Conservation (phyloP, 1,140 invertebrate species). For the Apocrypta bakeri region DNA sequence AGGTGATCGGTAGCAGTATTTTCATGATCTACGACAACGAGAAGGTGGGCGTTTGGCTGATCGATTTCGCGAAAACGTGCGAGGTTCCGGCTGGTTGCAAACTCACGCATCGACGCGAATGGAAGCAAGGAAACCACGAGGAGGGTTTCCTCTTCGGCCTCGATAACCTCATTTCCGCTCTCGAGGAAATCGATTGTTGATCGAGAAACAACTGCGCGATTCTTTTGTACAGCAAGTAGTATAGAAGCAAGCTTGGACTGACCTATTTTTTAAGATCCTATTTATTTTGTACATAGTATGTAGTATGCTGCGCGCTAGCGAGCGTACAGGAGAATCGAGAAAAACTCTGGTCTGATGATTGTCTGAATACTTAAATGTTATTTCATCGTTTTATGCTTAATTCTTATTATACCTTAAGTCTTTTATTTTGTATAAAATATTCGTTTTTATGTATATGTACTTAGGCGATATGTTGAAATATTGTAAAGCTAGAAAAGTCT, state of each 20-base stretch:
- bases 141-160: constrained; percentile 94
- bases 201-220: background rate
- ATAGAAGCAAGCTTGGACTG: constrained; percentile 36
- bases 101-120: constrained; percentile 85
- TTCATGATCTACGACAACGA: constrained; percentile 94
- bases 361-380: constrained; percentile 23
- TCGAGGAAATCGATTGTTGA: constrained; percentile 59
- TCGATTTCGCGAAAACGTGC: constrained; percentile 96
- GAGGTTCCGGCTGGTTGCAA: constrained; percentile 81
- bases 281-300: constrained; percentile 47
- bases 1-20: constrained; percentile 93
- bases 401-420: background rate
- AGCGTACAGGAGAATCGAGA: background rate
- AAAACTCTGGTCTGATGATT: constrained; percentile 43
- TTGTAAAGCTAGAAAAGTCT: constrained; percentile 41
- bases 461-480: constrained; percentile 38
- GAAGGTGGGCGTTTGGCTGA: constrained; percentile 93
- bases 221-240: background rate
- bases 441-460: constrained; percentile 26
- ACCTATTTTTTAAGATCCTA: constrained; percentile 39
- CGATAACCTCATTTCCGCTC: constrained; percentile 84
- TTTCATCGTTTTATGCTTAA: constrained; percentile 20
- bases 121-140: constrained; percentile 94
- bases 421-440: constrained; percentile 31
- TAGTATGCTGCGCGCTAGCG: background rate